A percentile compares a stretch with the other conserved stretches of the same genome.
phyloP scores from a whole-genome alignment of 2,113 vertebrate species.

The Podocnemis expansa region DNA sequence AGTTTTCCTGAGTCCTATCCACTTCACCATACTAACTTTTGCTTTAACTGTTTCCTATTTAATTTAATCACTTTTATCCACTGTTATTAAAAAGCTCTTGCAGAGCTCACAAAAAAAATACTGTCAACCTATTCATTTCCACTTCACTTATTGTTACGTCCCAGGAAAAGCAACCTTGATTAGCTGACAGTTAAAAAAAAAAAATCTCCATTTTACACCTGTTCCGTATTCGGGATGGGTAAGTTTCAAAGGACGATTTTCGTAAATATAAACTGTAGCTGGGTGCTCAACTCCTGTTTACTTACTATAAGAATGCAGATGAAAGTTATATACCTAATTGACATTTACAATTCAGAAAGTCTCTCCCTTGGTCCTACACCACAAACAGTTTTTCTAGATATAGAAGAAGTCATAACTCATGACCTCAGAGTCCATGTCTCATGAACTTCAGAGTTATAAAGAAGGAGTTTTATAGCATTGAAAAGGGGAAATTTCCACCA shows the following conservation, averaged over 20 bases:
- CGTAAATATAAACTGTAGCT: not conserved
- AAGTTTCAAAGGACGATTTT: not conserved
- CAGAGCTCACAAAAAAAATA: not conserved
- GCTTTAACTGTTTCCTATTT: not conserved
- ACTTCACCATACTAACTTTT: not conserved
- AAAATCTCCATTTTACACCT: not conserved
- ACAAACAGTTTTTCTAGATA: not conserved
- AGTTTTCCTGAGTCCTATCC: not conserved
- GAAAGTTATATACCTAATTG: not conserved
- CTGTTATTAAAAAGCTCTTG: not conserved
- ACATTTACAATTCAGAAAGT: not conserved
- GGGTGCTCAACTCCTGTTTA: not conserved
- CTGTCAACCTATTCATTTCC: not conserved
- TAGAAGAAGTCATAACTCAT: not conserved
- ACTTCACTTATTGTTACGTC: not conserved
- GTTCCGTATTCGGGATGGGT: not conserved
- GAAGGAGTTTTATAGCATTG: not conserved
- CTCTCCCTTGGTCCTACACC: not conserved
- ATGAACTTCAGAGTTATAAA: slow-evolving; percentile 4
- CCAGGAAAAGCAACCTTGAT: not conserved
- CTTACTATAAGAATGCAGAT: not conserved
- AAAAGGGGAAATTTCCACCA: not conserved
- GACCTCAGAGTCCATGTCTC: not conserved
- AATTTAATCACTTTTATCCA: not conserved
- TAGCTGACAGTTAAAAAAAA: not conserved